Percentiles rank a stretch among this genome's conserved stretches.
These are phyloP conservation scores for Trichomalopsis sarcophagae DNA, from an alignment of 1,140 invertebrate species.

Conservation along the genomic window DNA sequence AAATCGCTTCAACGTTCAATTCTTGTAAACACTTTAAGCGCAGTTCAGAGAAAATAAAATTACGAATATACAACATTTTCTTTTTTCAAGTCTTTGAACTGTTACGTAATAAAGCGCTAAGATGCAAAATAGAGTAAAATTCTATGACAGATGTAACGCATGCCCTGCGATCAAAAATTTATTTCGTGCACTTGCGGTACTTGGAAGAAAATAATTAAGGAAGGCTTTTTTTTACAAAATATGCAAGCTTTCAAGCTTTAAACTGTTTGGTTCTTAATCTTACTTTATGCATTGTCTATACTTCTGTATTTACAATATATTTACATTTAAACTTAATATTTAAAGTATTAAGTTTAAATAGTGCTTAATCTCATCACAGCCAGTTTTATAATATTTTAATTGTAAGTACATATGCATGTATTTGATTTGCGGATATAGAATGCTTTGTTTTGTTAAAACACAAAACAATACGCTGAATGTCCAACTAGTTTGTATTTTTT, in stretches of 20 bases:
- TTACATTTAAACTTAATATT: too few relatives aligned
- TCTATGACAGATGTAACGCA: not conserved
- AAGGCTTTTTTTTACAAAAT: slow-evolving; percentile 4
- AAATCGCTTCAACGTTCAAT: not conserved
- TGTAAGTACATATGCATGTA: not conserved
- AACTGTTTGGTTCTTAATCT: not conserved
- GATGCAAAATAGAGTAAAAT: not conserved
- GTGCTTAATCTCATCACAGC: not conserved
- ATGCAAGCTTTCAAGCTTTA: not conserved
- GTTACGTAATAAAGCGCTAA: slow-evolving; percentile 1
- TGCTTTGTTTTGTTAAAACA: not conserved
- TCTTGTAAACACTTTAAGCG: slow-evolving; percentile 23
- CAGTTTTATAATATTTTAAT: not conserved
- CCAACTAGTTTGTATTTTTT: not conserved
- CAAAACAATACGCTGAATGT: not conserved
- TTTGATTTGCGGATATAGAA: not conserved
- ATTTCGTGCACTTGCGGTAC: not conserved
- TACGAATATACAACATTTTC: slow-evolving; percentile 17
- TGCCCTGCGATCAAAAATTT: not conserved
- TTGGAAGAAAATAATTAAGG: not conserved
- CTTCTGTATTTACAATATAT: too few relatives aligned
- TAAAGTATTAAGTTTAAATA: too few relatives aligned
- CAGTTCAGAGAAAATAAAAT: slow-evolving; percentile 9
- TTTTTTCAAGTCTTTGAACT: not conserved
- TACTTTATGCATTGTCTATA: not conserved